Conservation (phyloP, 2,797 vertebrate species). For the Chiroxiphia lanceolata region DNA sequence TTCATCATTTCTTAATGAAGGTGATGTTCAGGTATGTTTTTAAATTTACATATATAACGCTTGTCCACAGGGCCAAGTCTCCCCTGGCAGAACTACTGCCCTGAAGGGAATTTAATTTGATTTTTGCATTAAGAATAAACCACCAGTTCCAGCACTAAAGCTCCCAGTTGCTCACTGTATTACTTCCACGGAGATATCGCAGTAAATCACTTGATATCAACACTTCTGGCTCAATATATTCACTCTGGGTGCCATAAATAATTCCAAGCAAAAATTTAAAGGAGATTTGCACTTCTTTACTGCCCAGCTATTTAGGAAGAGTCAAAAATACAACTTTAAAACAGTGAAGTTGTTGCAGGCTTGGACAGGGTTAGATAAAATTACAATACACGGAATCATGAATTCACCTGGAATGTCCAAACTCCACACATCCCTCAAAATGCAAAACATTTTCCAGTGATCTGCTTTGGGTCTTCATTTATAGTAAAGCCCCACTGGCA, state of each 20-base stretch:
- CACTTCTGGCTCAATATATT: neutral
- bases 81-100: neutral
- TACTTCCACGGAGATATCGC: neutral
- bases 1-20: neutral
- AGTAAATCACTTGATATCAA: neutral
- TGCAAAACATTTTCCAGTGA: neutral
- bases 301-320: neutral
- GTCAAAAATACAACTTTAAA: neutral
- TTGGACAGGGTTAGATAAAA: rapidly evolving
- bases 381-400: neutral
- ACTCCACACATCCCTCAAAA: neutral
- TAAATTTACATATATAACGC: neutral
- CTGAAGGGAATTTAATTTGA: neutral
- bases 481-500: rapidly evolving
- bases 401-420: neutral
- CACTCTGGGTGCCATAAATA: neutral
- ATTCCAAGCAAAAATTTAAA: neutral
- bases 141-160: neutral
- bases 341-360: rapidly evolving
- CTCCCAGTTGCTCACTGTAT: neutral
- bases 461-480: neutral
- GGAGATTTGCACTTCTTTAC: neutral
- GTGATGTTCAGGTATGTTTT: neutral
- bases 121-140: neutral
- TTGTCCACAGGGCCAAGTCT: neutral